Base-by-base conservation (phyloP, 2,797 vertebrate genomes). In the Denticeps clupeoides region DNA sequence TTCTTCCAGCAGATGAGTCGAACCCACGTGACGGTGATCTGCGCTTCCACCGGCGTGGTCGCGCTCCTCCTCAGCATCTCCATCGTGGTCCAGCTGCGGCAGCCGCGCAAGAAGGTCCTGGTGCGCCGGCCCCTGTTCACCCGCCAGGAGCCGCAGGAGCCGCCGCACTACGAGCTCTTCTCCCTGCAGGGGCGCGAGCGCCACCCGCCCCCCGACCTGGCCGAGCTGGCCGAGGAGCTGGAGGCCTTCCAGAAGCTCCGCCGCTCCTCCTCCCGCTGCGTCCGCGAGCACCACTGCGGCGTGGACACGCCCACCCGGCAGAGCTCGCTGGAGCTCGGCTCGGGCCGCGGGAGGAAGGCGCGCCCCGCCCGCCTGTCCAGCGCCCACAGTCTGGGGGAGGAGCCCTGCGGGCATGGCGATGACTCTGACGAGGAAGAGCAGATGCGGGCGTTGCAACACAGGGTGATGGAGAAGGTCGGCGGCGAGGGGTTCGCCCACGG, bases 201-300 rank as follows among this genome's bases (percentile, higher is more conserved):
- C 1, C 1, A 37, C 15, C 37, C 33, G 1, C 18, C 87, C 2
- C 73, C 82, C 2, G 90, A 94, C 58, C 68, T 91, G 43, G 88
- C 86, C 0, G 89, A 90, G 57, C 68, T 94, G 48, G 87, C 89
- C 1, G 88, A 92, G 53, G 93, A 95, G 49, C 79, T 92, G 15
- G 88, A 89, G 59, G 85, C 75, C 64, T 83, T 91, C 29, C 89
- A 91, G 67, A 86, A 89, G n/a, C 75, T 87, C 53, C 82, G 90
- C 26, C 86, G 87, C 8, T 84, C 86, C 2, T 89, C 92, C 23
- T 93, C 91, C 0, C 83, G 90, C n/a, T 97, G 93, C 73, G 69
- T 93, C 41, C 89, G 90, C 0, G 93, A 95, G 67, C 93, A 97
- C 48, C 93, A 97, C 80, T 95, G 93, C 56, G 93, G 93, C 2